These are phyloP conservation scores for Eucriotettix oculatus DNA, from an alignment of 2,888 invertebrate genomes.

Conservation along the genomic window DNA sequence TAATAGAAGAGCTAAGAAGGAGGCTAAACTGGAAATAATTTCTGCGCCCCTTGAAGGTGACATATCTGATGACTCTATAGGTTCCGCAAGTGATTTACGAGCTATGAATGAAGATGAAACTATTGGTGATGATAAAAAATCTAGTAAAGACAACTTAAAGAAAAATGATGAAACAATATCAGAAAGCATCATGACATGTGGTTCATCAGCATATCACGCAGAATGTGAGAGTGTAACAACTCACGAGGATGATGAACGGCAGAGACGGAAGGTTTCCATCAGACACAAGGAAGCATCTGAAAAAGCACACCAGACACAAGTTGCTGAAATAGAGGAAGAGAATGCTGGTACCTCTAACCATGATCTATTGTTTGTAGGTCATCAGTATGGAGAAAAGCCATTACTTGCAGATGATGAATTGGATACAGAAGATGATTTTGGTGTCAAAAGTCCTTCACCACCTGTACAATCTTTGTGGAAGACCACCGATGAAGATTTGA, in stretches of 20 bases:
- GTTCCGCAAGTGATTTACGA: slow-evolving; percentile 52
- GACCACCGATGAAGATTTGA: slow-evolving; percentile 15
- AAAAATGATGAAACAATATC: slow-evolving; percentile 21
- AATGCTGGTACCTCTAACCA: slow-evolving; percentile 15
- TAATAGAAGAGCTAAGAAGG: background rate
- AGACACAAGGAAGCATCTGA: slow-evolving; percentile 18
- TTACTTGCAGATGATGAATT: slow-evolving; percentile 60
- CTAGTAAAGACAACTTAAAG: slow-evolving; percentile 19
- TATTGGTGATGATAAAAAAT: slow-evolving; percentile 26
- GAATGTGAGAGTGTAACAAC: slow-evolving; percentile 54
- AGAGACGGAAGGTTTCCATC: slow-evolving; percentile 19
- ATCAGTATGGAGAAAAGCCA: slow-evolving; percentile 59
- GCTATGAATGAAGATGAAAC: slow-evolving; percentile 31
- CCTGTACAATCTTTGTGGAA: background rate
- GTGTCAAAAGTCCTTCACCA: slow-evolving; percentile 6
- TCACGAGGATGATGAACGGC: slow-evolving; percentile 30
- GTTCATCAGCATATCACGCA: slow-evolving; percentile 52
- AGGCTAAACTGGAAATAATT: background rate
- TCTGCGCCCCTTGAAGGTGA: slow-evolving; percentile 1
- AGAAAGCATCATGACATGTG: slow-evolving; percentile 44
- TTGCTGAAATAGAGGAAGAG: slow-evolving; percentile 2
- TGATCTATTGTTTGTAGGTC: slow-evolving; percentile 47
- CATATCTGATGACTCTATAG: slow-evolving; percentile 46
- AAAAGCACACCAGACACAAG: background rate
- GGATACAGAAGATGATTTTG: slow-evolving; percentile 34